Percentiles rank a stretch among this genome's conserved stretches.
Evolutionary conservation across 1,140 invertebrate genomes (phyloP).

Genomic region (Samia ricini): DNA sequence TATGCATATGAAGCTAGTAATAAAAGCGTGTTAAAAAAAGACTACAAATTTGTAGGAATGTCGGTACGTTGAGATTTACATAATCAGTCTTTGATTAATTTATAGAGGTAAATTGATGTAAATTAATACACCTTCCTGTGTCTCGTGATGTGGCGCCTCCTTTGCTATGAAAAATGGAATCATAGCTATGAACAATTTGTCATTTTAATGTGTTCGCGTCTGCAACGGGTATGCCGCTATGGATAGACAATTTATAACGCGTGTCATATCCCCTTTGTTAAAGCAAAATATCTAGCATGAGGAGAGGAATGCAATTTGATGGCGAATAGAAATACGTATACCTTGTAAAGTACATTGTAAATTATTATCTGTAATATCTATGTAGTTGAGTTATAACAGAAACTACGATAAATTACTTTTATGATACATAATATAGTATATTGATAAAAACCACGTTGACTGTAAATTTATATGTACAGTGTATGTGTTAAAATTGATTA

Average conservation of each 20-base stretch:
- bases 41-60: too few species aligned
- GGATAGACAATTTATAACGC: slow-evolving; percentile 44
- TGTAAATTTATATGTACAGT: too few species aligned
- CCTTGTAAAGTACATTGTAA: slow-evolving; percentile 23
- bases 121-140: slow-evolving; percentile 30
- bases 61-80: not conserved
- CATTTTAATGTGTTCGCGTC: slow-evolving; percentile 50
- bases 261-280: slow-evolving; percentile 39
- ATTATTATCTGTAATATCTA: slow-evolving; percentile 8
- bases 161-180: slow-evolving; percentile 45
- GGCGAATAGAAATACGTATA: slow-evolving; percentile 22
- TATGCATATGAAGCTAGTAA: too few species aligned
- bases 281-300: slow-evolving; percentile 31
- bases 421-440: too few species aligned
- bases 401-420: too few species aligned
- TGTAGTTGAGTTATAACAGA: not conserved
- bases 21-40: too few species aligned
- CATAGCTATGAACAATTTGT: slow-evolving; percentile 45
- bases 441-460: too few species aligned
- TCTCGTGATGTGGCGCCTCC: slow-evolving; percentile 19
- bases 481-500: not conserved
- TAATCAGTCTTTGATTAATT: not conserved
- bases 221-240: slow-evolving; percentile 30
- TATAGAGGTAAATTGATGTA: slow-evolving; percentile 27
- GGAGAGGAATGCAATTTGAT: slow-evolving; percentile 40